Evolutionary conservation across 2,797 vertebrate species (phyloP).

Genomic region (Spinibarbus caldwelli): DNA sequence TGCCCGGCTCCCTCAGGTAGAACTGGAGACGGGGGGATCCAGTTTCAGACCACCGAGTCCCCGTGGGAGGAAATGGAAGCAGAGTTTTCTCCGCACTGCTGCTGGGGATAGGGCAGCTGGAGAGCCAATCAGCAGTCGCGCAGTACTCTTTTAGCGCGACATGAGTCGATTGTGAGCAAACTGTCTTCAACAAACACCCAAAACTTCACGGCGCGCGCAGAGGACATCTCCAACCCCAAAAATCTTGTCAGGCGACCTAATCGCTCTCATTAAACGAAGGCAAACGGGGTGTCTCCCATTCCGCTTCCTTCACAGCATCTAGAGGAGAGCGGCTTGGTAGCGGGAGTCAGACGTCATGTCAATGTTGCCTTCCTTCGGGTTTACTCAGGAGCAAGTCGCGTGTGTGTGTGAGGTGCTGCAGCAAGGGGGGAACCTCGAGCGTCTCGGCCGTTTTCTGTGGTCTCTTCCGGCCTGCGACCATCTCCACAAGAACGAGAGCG

Average conservation of each 20-base stretch:
- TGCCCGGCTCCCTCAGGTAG: slow-evolving; percentile 80
- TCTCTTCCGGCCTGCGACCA: slow-evolving; percentile 97
- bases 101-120: slow-evolving; percentile 84
- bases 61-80: slow-evolving; percentile 87
- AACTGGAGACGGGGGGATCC: slow-evolving; percentile 80
- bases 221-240: slow-evolving; percentile 42
- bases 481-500: slow-evolving; percentile 98
- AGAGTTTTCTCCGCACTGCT: slow-evolving; percentile 77
- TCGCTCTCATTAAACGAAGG: slow-evolving; percentile 14
- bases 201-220: slow-evolving; percentile 68
- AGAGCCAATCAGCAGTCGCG: slow-evolving; percentile 90
- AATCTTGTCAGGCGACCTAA: slow-evolving; percentile 16
- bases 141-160: slow-evolving; percentile 90
- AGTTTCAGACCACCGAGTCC: slow-evolving; percentile 86
- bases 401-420: slow-evolving; percentile 98
- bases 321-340: slow-evolving; percentile 58
- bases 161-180: slow-evolving; percentile 89
- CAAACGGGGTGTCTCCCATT: slow-evolving; percentile 28
- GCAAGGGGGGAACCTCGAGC: slow-evolving; percentile 95
- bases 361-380: slow-evolving; percentile 97
- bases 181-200: slow-evolving; percentile 72
- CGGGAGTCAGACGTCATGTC: slow-evolving; percentile 86
- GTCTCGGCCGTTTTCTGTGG: slow-evolving; percentile 95
- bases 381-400: slow-evolving; percentile 98
- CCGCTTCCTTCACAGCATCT: slow-evolving; percentile 45